A percentile compares a stretch with the other conserved stretches of the same genome.
Evolutionary conservation across 2,797 vertebrate species (phyloP).

Genomic region (Borostomias antarcticus): DNA sequence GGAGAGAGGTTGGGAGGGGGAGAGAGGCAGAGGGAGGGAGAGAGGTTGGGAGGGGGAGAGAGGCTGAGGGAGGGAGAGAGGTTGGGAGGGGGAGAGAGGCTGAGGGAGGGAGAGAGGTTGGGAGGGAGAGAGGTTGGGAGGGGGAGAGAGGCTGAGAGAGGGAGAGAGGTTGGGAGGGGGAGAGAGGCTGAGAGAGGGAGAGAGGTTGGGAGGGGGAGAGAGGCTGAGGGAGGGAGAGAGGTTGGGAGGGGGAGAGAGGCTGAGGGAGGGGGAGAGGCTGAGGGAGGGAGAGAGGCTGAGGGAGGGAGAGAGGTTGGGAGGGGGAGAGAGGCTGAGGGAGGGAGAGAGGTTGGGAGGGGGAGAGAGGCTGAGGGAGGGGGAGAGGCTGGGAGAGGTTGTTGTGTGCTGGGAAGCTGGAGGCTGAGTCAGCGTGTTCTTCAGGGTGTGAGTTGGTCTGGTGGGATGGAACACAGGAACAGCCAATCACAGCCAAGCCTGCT

Average conservation of each 20-base stretch:
- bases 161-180: not conserved
- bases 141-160: too few relatives aligned
- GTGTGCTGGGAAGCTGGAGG: not conserved
- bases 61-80: too few relatives aligned
- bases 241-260: too few relatives aligned
- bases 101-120: too few relatives aligned
- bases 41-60: not conserved
- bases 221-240: not conserved
- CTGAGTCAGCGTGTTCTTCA: conserved; percentile 8
- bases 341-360: not conserved
- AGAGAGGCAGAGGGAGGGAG: too few relatives aligned
- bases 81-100: too few relatives aligned
- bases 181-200: too few relatives aligned
- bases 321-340: too few relatives aligned
- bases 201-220: too few relatives aligned
- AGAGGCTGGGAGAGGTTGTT: not conserved
- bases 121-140: not conserved
- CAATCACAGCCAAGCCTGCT: conserved; percentile 1
- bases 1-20: not conserved
- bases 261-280: not conserved
- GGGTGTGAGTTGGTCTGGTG: not conserved
- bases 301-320: not conserved
- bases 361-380: too few relatives aligned
- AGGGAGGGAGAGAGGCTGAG: not conserved
- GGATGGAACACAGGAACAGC: not conserved